phyloP scores from a whole-genome alignment of 1,140 invertebrate genomes.

The Drosophila punjabiensis region DNA sequence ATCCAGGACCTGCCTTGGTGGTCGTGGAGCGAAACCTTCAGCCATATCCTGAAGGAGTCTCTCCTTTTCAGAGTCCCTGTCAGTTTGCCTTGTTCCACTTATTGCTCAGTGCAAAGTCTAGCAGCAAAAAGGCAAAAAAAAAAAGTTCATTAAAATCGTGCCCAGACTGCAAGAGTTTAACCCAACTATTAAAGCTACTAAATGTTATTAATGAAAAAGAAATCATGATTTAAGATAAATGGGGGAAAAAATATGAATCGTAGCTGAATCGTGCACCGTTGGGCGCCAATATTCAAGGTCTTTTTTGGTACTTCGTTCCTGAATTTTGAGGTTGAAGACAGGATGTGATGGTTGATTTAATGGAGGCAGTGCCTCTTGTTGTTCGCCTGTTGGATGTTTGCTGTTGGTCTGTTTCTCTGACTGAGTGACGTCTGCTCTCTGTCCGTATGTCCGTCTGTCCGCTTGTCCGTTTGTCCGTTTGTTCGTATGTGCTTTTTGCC shows the following conservation, averaged over 20 bases:
- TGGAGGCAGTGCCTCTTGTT: slow-evolving; percentile 6
- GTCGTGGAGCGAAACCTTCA: background rate
- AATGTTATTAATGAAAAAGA: background rate
- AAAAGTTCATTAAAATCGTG: slow-evolving; percentile 5
- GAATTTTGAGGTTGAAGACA: background rate
- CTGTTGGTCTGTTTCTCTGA: slow-evolving; percentile 59
- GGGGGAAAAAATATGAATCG: background rate
- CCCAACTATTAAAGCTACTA: background rate
- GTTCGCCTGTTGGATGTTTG: slow-evolving; percentile 32
- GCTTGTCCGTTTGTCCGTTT: slow-evolving; percentile 2
- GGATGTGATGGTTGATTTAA: slow-evolving; percentile 7
- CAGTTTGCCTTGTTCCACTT: slow-evolving; percentile 2
- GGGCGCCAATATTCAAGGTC: background rate
- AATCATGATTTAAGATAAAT: background rate
- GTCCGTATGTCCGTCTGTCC: slow-evolving; percentile 5
- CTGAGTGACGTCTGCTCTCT: slow-evolving; percentile 62
- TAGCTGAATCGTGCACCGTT: background rate
- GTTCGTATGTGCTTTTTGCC: slow-evolving; percentile 34
- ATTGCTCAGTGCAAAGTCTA: background rate
- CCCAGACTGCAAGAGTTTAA: background rate
- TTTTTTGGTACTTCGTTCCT: background rate
- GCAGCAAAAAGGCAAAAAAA: background rate
- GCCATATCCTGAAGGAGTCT: slow-evolving; percentile 18
- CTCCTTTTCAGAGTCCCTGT: slow-evolving; percentile 20
- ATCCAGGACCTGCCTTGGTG: background rate